Conservation (phyloP, 2,797 vertebrate genomes). For the Helarctos malayanus region DNA sequence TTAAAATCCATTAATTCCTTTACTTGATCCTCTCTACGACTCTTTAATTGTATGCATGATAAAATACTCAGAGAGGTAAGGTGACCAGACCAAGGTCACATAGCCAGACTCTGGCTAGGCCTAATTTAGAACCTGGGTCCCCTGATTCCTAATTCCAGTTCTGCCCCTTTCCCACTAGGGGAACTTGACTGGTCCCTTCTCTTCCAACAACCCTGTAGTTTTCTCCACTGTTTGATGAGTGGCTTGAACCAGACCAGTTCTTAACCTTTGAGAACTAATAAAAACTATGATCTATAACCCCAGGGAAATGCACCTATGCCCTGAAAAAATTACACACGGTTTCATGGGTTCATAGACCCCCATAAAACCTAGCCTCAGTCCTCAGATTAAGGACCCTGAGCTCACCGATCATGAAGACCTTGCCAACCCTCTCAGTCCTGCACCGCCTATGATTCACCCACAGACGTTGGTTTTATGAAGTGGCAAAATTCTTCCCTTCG, state of each 20-base stretch:
- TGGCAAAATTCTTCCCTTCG: conserved; percentile 45
- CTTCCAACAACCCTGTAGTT: neutral
- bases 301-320: conserved; percentile 45
- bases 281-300: conserved; percentile 45
- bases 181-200: neutral
- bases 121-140: neutral
- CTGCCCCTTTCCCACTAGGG: neutral
- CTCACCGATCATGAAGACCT: neutral
- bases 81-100: neutral
- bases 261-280: conserved; percentile 48
- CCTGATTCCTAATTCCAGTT: neutral
- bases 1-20: neutral
- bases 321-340: conserved; percentile 62
- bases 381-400: neutral
- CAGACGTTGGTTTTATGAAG: conserved; percentile 59
- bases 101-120: neutral
- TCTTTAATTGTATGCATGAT: neutral
- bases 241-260: conserved; percentile 21
- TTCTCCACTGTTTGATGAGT: neutral
- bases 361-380: conserved; percentile 17
- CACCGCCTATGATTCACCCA: conserved; percentile 37
- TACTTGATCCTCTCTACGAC: neutral
- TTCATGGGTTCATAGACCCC: conserved; percentile 26
- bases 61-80: conserved; percentile 15
- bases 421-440: neutral